These are phyloP conservation scores for Scotopteryx bipunctaria DNA, from an alignment of 2,888 invertebrate genomes.

Conservation along the genomic window DNA sequence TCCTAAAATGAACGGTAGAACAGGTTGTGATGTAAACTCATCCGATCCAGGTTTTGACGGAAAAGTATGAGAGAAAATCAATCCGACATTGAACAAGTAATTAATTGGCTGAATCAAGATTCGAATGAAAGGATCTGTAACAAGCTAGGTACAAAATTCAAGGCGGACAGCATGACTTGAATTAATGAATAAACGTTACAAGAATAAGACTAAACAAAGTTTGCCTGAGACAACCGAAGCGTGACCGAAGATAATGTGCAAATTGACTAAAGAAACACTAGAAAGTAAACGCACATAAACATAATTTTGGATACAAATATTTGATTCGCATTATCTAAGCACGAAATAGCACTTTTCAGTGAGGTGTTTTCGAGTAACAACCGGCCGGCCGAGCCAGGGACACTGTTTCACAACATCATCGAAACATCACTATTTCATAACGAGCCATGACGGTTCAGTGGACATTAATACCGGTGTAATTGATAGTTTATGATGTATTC, in stretches of 20 bases:
- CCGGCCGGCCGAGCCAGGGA: conserved; percentile 35
- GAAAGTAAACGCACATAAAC: conserved; percentile 49
- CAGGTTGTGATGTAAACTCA: conserved; percentile 29
- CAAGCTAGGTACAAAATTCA: conserved; percentile 43
- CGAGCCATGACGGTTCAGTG: conserved; percentile 25
- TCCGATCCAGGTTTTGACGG: conserved; percentile 18
- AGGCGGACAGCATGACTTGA: conserved; percentile 45
- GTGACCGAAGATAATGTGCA: conserved; percentile 62
- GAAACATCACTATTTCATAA: conserved; percentile 32
- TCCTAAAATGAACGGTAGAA: conserved; percentile 16
- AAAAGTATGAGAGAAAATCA: conserved; percentile 25
- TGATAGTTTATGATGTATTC: conserved; percentile 34
- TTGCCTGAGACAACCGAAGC: conserved; percentile 56
- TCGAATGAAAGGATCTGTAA: conserved; percentile 45
- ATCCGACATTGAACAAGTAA: conserved; percentile 37
- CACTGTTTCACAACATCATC: conserved; percentile 40
- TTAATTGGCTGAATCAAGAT: conserved; percentile 32
- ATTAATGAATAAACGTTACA: conserved; percentile 47
- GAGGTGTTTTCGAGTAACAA: conserved; percentile 39
- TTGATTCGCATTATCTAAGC: conserved; percentile 17
- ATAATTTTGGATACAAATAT: conserved; percentile 22
- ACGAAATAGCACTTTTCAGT: conserved; percentile 10
- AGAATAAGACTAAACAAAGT: conserved; percentile 49
- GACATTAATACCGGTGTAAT: conserved; percentile 26
- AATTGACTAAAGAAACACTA: conserved; percentile 54